Evolutionary conservation across 2,113 vertebrate species (phyloP), one percentile per base, ranked within the genome.

Genomic region (Paramormyrops kingsleyae): DNA sequence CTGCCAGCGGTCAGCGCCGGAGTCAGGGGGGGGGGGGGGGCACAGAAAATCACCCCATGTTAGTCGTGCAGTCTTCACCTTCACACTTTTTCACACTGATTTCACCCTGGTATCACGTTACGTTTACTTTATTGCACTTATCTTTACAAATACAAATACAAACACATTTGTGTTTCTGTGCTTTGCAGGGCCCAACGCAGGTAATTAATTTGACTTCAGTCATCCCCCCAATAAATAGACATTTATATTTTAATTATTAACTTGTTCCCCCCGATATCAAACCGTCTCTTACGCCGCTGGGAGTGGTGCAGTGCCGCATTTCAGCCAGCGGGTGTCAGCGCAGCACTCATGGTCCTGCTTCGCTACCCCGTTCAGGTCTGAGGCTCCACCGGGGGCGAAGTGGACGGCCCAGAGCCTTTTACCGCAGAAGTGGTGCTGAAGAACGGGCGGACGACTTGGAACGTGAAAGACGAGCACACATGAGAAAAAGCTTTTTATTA

Each of bases 281-380:
- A 62, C 59, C 0, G 9, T 0, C 2, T 83, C 10, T 77, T 83
- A 13, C 1, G 3, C 9, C 1, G 2, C 10, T 8, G 39, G 27
- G 8, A 56, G 53, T 13, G n/a, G 35, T n/a, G 80, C 80, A 62
- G 24, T 62, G 39, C 27, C 6, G 13, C 80, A 46, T 13, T 44
- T 10, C 24, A 84, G n/a, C 31, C 89, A 85, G 83, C 53, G 46
- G 89, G 52, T 85, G 77, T 84, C 89, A 85, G 47, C 27, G 42
- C 35, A 17, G 53, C 39, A 44, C 39, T 39, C 49, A 85, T 31
- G 8, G 24, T 47, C 35, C 7, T 53, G 70, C 62, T 15, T 8
- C 1, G 46, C n/a, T 17, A 15, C n/a, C 62, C 27, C 5, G 1
- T 77, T 77, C 83, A 85, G 83, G 21, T 49, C n/a, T 27, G 27